phyloP scores from a whole-genome alignment of 2,113 vertebrate genomes.

The Halichoerus grypus region DNA sequence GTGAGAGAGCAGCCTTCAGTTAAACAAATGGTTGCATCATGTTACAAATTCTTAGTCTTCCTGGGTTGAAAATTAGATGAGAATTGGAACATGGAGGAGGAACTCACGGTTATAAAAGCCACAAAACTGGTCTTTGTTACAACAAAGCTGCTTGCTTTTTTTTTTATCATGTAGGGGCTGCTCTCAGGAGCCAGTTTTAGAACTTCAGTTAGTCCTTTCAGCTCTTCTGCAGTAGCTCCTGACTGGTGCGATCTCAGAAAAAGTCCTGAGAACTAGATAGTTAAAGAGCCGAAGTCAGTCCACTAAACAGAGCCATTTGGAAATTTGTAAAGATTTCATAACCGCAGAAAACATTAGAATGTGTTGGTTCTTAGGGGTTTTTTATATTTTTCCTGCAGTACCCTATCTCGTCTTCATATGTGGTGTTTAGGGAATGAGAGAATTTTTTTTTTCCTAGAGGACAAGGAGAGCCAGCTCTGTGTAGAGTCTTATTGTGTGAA shows the following conservation, averaged over 20 bases:
- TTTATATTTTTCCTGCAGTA: constrained; percentile 9
- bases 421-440: background rate
- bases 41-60: constrained; percentile 37
- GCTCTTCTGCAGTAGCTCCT: constrained; percentile 41
- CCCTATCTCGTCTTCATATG: background rate
- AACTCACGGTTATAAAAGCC: constrained; percentile 50
- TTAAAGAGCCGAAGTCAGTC: background rate
- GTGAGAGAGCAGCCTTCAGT: constrained; percentile 31
- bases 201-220: constrained; percentile 21
- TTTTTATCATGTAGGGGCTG: background rate
- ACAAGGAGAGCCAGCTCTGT: background rate
- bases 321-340: constrained; percentile 22
- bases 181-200: constrained; percentile 22
- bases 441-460: background rate
- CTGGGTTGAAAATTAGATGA: constrained; percentile 53
- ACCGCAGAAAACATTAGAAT: background rate
- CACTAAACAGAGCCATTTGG: background rate
- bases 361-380: constrained; percentile 22
- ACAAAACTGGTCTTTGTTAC: constrained; percentile 17
- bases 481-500: background rate
- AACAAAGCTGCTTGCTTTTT: constrained; percentile 38
- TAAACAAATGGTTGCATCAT: constrained; percentile 43
- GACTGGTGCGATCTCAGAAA: background rate
- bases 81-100: constrained; percentile 28
- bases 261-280: constrained; percentile 27